phyloP scores from a whole-genome alignment of 2,797 vertebrate species.

The Tangara arthus region DNA sequence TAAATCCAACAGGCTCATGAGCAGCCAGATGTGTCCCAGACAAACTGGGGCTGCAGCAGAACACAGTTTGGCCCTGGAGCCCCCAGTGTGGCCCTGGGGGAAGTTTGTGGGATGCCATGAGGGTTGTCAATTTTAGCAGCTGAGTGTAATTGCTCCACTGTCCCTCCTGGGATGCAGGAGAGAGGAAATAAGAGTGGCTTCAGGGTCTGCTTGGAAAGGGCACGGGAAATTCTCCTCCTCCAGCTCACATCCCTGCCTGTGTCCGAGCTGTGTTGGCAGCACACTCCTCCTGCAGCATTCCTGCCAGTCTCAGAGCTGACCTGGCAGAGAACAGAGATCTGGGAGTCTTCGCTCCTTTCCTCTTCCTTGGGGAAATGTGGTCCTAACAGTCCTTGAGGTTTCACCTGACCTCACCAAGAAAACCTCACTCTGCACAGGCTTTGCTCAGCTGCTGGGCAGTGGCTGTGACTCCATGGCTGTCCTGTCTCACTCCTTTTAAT shows the following conservation, averaged over 20 bases:
- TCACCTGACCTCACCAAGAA: background rate
- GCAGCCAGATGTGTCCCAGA: background rate
- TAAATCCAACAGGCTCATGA: background rate
- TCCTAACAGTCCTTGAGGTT: background rate
- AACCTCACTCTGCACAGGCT: fast-evolving
- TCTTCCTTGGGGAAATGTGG: background rate
- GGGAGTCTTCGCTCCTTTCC: background rate
- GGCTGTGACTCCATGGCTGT: background rate
- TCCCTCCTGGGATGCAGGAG: background rate
- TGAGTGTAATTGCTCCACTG: background rate
- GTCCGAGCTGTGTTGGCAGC: background rate
- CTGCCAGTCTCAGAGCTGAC: background rate
- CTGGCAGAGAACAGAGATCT: background rate
- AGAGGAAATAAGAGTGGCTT: background rate
- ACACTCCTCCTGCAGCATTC: background rate
- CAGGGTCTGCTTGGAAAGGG: background rate
- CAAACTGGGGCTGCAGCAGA: background rate
- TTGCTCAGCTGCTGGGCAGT: background rate
- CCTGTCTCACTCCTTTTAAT: background rate
- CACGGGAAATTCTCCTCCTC: background rate
- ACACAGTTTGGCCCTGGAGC: background rate
- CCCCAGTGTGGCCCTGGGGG: background rate
- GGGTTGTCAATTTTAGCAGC: background rate
- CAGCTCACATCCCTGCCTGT: background rate
- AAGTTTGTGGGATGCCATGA: background rate